These are phyloP conservation scores for Galleria mellonella DNA, from an alignment of 1,140 invertebrate genomes.

Conservation along the genomic window DNA sequence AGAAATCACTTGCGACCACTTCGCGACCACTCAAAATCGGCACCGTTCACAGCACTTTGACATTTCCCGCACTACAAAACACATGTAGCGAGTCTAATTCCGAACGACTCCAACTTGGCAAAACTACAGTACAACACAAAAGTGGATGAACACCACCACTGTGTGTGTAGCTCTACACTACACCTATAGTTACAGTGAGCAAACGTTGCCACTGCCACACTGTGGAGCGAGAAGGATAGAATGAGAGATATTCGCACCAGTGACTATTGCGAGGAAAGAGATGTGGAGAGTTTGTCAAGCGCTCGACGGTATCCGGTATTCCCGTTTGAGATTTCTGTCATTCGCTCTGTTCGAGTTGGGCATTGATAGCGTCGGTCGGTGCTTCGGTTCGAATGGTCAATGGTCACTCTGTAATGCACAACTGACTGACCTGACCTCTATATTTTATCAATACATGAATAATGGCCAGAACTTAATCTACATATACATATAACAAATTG, in stretches of 20 bases:
- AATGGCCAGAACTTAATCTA: too few species aligned
- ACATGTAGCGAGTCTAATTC: slow-evolving; percentile 31
- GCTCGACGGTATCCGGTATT: slow-evolving; percentile 46
- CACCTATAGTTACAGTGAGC: slow-evolving; percentile 8
- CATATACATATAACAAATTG: slow-evolving; percentile 10
- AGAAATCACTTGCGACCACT: slow-evolving; percentile 1
- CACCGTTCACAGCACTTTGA: slow-evolving; percentile 19
- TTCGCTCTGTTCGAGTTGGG: slow-evolving; percentile 10
- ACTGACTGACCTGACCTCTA: slow-evolving; percentile 27
- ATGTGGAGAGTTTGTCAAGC: slow-evolving; percentile 21
- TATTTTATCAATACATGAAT: slow-evolving; percentile 13
- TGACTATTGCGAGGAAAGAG: slow-evolving; percentile 16
- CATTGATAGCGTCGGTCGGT: slow-evolving; percentile 20
- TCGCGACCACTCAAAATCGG: slow-evolving; percentile 12
- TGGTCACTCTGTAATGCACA: slow-evolving; percentile 20
- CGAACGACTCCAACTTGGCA: slow-evolving; percentile 41
- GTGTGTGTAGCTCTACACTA: slow-evolving; percentile 18
- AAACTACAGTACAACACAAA: slow-evolving; percentile 36
- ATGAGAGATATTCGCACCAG: slow-evolving; percentile 7
- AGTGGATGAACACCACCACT: slow-evolving; percentile 40
- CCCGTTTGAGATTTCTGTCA: slow-evolving; percentile 37
- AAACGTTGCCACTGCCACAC: slow-evolving; percentile 16
- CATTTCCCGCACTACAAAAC: slow-evolving; percentile 22
- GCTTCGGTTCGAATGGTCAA: slow-evolving; percentile 14
- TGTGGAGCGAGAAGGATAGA: slow-evolving; percentile 30